Percentiles rank a stretch among this genome's conserved stretches.
These are phyloP conservation scores for Arremon aurantiirostris DNA, from an alignment of 2,797 vertebrate species.

Conservation along the genomic window DNA sequence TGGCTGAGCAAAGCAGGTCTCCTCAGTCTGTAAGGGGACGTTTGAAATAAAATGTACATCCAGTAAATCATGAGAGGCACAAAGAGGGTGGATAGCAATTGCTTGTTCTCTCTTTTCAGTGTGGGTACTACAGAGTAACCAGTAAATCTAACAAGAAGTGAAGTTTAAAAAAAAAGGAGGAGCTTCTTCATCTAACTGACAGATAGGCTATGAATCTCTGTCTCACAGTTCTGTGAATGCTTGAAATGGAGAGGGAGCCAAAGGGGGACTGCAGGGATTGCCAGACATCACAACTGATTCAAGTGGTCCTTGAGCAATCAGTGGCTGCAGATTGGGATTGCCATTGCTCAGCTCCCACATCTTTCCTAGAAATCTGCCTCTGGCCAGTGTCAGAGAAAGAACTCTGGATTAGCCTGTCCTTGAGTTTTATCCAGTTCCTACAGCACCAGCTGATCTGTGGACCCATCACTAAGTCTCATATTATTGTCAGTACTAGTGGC, in stretches of 20 bases:
- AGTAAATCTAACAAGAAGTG: neutral
- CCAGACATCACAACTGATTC: accelerated
- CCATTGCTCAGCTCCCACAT: neutral
- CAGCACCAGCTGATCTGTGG: neutral
- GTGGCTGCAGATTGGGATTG: neutral
- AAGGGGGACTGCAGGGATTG: neutral
- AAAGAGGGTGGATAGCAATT: neutral
- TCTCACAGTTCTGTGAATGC: neutral
- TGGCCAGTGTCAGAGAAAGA: neutral
- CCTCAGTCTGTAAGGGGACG: neutral
- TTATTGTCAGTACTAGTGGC: neutral
- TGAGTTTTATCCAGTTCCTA: neutral
- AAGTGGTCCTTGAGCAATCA: accelerated
- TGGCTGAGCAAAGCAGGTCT: neutral
- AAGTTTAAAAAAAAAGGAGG: neutral
- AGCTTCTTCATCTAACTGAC: neutral
- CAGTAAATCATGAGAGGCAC: neutral
- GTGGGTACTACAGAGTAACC: neutral
- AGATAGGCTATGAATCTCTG: neutral
- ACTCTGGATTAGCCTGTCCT: neutral
- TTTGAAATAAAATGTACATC: neutral
- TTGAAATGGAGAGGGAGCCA: neutral
- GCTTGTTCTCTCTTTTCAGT: neutral
- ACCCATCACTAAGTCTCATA: neutral
- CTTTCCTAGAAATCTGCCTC: neutral